Conservation (phyloP, 2,888 invertebrate species). For the Pegoplata infirma region DNA sequence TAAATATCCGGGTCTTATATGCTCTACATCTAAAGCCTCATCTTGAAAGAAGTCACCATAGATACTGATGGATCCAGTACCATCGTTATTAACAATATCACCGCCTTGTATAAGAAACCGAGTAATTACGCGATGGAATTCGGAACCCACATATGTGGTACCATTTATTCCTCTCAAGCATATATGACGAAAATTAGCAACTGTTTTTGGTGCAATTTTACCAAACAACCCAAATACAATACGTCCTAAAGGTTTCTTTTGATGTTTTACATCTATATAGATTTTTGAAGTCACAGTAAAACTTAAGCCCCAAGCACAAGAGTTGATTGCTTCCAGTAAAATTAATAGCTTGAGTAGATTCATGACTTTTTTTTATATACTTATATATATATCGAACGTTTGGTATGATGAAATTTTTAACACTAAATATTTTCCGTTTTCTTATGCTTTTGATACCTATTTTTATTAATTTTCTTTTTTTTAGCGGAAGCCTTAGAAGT, state of each 20-base stretch:
- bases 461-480: background rate
- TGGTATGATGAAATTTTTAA: slow-evolving; percentile 17
- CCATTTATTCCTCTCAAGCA: slow-evolving; percentile 87
- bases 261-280: slow-evolving; percentile 88
- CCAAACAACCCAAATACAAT: slow-evolving; percentile 91
- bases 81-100: slow-evolving; percentile 88
- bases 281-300: slow-evolving; percentile 80
- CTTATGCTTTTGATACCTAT: slow-evolving; percentile 27
- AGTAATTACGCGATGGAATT: slow-evolving; percentile 91
- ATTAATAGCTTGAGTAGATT: slow-evolving; percentile 59
- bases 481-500: slow-evolving; percentile 41
- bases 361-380: slow-evolving; percentile 58
- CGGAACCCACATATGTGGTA: slow-evolving; percentile 87
- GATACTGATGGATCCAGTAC: slow-evolving; percentile 90
- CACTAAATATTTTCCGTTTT: slow-evolving; percentile 32
- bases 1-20: slow-evolving; percentile 89
- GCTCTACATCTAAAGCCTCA: slow-evolving; percentile 90
- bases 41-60: slow-evolving; percentile 92
- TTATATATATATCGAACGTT: background rate
- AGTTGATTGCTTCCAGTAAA: slow-evolving; percentile 50
- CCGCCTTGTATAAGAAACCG: slow-evolving; percentile 97
- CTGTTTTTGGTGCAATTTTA: slow-evolving; percentile 90
- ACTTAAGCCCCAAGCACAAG: slow-evolving; percentile 67
- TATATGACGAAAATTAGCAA: slow-evolving; percentile 90
- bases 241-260: slow-evolving; percentile 85